Conservation (phyloP, 2,797 vertebrate genomes). For the Morus bassanus region DNA sequence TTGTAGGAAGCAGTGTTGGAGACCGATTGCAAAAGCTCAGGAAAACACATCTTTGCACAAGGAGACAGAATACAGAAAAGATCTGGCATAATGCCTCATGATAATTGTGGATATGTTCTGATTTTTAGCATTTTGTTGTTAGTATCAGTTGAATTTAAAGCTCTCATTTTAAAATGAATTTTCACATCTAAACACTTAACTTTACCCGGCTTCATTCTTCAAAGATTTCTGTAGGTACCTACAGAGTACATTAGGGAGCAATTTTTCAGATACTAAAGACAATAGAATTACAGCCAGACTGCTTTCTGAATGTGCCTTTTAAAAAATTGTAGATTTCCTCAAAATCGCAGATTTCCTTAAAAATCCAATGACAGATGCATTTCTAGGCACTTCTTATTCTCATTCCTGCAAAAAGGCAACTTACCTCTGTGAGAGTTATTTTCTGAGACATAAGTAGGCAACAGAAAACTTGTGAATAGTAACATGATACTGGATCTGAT, state of each 20-base stretch:
- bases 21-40: neutral
- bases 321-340: neutral
- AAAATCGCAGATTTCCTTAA: neutral
- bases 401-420: neutral
- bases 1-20: neutral
- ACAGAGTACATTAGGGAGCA: neutral
- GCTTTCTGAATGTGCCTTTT: neutral
- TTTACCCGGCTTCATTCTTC: neutral
- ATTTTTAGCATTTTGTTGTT: neutral
- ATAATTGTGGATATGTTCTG: neutral
- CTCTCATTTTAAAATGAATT: neutral
- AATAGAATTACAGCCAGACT: neutral
- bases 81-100: neutral
- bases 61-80: neutral
- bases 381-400: neutral
- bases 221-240: neutral
- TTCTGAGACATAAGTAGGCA: neutral
- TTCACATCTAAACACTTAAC: neutral
- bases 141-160: neutral
- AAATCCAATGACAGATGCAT: neutral
- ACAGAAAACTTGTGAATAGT: neutral
- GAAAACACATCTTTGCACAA: neutral
- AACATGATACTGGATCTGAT: neutral
- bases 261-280: neutral
- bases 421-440: neutral